Evolutionary conservation across 2,888 invertebrate species (phyloP).

Genomic region (Myopa testacea): DNA sequence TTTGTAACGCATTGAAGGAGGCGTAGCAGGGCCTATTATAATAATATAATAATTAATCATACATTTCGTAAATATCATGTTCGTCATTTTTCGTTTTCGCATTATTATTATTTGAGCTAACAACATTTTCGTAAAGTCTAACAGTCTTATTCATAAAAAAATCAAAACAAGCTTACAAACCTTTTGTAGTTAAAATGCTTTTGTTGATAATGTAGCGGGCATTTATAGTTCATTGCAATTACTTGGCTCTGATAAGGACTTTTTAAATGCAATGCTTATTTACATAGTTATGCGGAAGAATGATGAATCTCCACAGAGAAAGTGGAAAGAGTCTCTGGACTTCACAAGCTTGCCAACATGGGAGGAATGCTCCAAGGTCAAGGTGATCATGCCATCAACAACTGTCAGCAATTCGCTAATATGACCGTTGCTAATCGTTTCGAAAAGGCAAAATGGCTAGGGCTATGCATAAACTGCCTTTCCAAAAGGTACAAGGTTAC

Average conservation of each 20-base stretch:
- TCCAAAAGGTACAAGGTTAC: neutral
- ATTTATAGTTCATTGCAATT: constrained; percentile 36
- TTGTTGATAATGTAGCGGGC: constrained; percentile 35
- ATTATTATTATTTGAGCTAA: constrained; percentile 1
- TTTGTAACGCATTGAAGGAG: too few relatives aligned
- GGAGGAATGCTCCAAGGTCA: constrained; percentile 31
- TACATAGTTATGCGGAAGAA: constrained; percentile 43
- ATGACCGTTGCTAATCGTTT: constrained; percentile 13
- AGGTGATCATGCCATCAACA: constrained; percentile 15
- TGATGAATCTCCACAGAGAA: constrained; percentile 39
- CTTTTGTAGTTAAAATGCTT: neutral
- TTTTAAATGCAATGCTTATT: too few relatives aligned
- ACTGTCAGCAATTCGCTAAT: constrained; percentile 21
- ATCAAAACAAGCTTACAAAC: too few relatives aligned
- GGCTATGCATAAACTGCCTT: constrained; percentile 22
- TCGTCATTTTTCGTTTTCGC: too few relatives aligned
- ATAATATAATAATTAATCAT: too few relatives aligned
- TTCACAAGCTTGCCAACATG: constrained; percentile 37
- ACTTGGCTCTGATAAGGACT: constrained; percentile 31
- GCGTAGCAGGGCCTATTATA: too few relatives aligned
- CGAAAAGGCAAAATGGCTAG: constrained; percentile 25
- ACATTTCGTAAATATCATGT: too few relatives aligned
- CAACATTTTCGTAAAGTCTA: too few relatives aligned
- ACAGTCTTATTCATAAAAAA: too few relatives aligned
- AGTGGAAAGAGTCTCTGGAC: constrained; percentile 43